These are phyloP conservation scores for Hemistola chrysoprasaria DNA, from an alignment of 2,888 invertebrate genomes.

Conservation along the genomic window DNA sequence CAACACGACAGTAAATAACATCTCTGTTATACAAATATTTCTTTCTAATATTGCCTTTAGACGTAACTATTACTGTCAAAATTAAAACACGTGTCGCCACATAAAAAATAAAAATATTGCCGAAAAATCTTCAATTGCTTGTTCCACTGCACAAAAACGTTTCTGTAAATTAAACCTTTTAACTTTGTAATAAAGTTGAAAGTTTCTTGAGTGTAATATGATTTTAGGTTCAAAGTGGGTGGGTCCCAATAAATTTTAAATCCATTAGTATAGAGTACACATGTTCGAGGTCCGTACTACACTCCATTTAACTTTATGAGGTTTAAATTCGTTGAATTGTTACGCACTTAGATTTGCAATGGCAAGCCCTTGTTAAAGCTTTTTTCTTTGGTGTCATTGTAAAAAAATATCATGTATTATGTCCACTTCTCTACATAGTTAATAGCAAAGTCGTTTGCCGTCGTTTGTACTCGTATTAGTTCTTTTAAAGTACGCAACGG, in stretches of 20 bases:
- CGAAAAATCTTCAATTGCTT: slow-evolving; percentile 10
- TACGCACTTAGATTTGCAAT: slow-evolving; percentile 53
- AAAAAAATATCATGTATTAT: no score
- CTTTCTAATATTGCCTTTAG: slow-evolving; percentile 3
- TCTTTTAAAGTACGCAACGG: no score
- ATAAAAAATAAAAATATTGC: slow-evolving; percentile 29
- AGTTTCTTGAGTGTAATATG: slow-evolving; percentile 1
- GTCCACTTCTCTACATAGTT: no score
- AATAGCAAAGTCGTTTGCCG: no score
- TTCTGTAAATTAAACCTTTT: slow-evolving; percentile 10
- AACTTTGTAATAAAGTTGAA: slow-evolving; percentile 11
- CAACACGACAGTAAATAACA: no score
- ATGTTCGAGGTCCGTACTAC: slow-evolving; percentile 69
- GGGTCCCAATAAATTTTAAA: slow-evolving; percentile 78
- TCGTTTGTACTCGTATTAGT: no score
- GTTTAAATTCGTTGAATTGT: slow-evolving; percentile 77
- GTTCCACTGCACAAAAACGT: neutral
- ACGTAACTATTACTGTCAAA: slow-evolving; percentile 13
- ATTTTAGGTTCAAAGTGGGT: slow-evolving; percentile 56
- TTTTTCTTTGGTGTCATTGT: neutral
- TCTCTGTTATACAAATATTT: no score
- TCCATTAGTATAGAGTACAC: slow-evolving; percentile 78
- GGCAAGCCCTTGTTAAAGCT: slow-evolving; percentile 35
- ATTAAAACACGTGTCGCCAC: slow-evolving; percentile 40
- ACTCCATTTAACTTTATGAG: slow-evolving; percentile 81